Evolutionary conservation across 2,797 vertebrate genomes (phyloP).

Genomic region (Urocyon cinereoargenteus): DNA sequence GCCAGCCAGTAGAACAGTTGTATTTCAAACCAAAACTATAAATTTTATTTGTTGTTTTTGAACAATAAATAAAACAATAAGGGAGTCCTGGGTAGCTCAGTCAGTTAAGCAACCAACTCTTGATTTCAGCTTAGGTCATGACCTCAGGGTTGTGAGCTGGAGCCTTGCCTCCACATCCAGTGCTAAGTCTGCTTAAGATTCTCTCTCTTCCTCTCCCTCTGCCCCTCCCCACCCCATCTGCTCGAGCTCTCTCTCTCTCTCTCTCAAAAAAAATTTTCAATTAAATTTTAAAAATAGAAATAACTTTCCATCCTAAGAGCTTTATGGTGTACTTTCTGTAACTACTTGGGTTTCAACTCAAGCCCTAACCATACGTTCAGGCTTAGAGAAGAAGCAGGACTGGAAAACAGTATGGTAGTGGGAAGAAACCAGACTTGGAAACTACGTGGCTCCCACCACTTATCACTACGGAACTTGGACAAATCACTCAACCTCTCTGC

Average conservation of each 20-base stretch:
- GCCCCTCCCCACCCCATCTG: not conserved
- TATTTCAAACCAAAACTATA: not conserved
- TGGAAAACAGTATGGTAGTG: not conserved
- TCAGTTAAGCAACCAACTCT: not conserved
- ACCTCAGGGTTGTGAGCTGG: not conserved
- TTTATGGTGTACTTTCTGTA: not conserved
- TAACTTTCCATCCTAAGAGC: not conserved
- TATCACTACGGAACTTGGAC: not conserved
- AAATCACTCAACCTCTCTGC: not conserved
- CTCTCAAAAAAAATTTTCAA: not conserved
- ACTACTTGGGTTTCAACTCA: not conserved
- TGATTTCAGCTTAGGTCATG: not conserved
- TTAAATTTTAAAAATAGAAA: not conserved
- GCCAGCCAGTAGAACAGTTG: not conserved
- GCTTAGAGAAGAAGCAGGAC: not conserved
- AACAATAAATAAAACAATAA: not conserved
- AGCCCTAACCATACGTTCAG: not conserved
- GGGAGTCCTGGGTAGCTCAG: not conserved
- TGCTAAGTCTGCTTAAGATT: not conserved
- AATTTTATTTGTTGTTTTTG: not conserved
- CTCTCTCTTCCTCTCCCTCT: not conserved
- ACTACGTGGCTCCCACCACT: not conserved
- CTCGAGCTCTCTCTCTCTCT: not conserved
- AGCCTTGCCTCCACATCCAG: not conserved
- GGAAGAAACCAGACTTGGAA: not conserved